Evolutionary conservation across 2,797 vertebrate genomes (phyloP).

Genomic region (Iguana delicatissima): DNA sequence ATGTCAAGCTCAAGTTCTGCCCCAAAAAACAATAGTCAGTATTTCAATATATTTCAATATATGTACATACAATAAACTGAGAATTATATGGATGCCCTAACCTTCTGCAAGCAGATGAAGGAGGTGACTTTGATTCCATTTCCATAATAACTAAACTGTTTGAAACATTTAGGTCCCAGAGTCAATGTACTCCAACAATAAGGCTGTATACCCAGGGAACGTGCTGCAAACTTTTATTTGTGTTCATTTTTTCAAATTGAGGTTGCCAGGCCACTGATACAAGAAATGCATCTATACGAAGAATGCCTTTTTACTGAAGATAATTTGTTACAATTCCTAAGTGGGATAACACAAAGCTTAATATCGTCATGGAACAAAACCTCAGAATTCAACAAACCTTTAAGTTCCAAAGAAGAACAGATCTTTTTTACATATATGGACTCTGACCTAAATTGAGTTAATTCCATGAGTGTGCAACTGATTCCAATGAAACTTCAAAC

Average conservation of each 20-base stretch:
- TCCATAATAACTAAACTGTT: not conserved
- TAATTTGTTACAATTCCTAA: not conserved
- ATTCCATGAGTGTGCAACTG: not conserved
- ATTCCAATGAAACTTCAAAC: not conserved
- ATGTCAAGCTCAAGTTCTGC: no score
- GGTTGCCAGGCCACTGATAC: not conserved
- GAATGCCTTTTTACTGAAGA: not conserved
- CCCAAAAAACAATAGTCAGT: not conserved
- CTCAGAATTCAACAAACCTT: not conserved
- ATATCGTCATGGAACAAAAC: not conserved
- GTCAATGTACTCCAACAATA: not conserved
- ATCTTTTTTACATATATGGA: not conserved
- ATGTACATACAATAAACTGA: not conserved
- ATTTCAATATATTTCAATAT: not conserved
- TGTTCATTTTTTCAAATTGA: not conserved
- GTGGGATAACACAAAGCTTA: not conserved
- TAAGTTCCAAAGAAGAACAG: not conserved
- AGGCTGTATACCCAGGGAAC: not conserved
- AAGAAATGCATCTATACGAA: not conserved
- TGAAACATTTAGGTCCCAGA: not conserved
- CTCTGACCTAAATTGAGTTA: not conserved
- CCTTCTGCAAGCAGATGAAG: not conserved
- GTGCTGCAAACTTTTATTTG: no score
- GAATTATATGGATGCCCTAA: not conserved
- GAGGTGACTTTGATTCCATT: not conserved